These are phyloP conservation scores for Lycaena phlaeas DNA, from an alignment of 2,888 invertebrate genomes.

Conservation along the genomic window DNA sequence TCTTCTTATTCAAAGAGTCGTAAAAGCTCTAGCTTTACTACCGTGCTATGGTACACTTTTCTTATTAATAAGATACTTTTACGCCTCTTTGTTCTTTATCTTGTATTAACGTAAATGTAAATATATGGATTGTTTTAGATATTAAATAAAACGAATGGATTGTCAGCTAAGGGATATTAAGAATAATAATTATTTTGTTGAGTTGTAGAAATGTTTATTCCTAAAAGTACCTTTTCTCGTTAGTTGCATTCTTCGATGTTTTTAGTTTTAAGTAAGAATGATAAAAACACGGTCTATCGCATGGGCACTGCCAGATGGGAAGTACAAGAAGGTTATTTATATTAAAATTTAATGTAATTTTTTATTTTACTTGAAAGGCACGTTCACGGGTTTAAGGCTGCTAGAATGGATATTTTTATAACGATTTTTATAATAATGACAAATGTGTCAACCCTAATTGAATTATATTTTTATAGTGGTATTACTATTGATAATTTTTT, in stretches of 20 bases:
- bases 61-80: neutral
- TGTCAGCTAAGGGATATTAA: constrained; percentile 33
- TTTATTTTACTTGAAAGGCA: constrained; percentile 46
- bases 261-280: constrained; percentile 34
- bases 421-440: constrained; percentile 22
- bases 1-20: neutral
- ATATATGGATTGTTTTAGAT: constrained; percentile 10
- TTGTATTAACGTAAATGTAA: constrained; percentile 8
- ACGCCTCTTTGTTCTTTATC: neutral
- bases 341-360: constrained; percentile 25
- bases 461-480: constrained; percentile 10
- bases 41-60: neutral
- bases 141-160: constrained; percentile 3
- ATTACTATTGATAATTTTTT: constrained; percentile 14
- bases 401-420: constrained; percentile 36
- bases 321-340: constrained; percentile 58
- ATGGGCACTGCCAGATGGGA: constrained; percentile 30
- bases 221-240: constrained; percentile 58
- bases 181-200: constrained; percentile 40
- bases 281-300: constrained; percentile 44
- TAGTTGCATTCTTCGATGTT: constrained; percentile 38
- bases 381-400: constrained; percentile 52
- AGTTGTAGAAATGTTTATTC: constrained; percentile 62
- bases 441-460: constrained; percentile 34
- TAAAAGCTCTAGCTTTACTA: constrained; percentile 2